Evolutionary conservation across 2,797 vertebrate genomes (phyloP), one percentile per base, ranked within the genome.

Genomic region (Odontamblyopus lacepedii): DNA sequence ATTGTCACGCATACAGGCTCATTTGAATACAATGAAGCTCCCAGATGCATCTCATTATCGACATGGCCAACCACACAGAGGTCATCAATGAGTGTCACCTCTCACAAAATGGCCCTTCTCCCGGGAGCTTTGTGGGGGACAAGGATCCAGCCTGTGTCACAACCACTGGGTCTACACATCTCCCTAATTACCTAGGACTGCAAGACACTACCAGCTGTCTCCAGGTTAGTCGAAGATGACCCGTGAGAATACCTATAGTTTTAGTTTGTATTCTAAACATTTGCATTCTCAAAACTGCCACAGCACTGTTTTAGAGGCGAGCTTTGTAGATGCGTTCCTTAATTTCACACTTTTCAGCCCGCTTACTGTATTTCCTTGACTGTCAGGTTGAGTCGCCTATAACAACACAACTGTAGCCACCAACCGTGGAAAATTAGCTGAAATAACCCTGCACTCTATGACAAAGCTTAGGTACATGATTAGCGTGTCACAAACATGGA

Each of bases 1-100:
- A 78, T 35, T 81, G 86, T 89, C 89, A 91, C 82, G 84, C 62
- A 41, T 75, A 18, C 30, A 63, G 51, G 71, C 84, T 88, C 82
- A 92, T 93, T 91, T 93, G 81, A 89, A 93, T 93, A 91, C 85
- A 88, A 79, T 83, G 81, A 83, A 84, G 86, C 86, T 78, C 87
- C 87, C 73, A 80, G 80, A 85, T 90, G 91, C 88, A 93, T 92
- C 88, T 91, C 88, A 89, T 92, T 93, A 93, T 89, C 50, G 89
- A 91, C 90, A 86, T 75, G 88, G 87, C 80, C 87, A 87, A 81
- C 83, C 84, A 78, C 88, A 88, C 88, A 87, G 89, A 91, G 91
- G 91, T 92, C 91, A 92, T 87, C 64, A 87, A 86, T 85, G 84
- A 79, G 83, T 90, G 88, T 92, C 89, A 89, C 91, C 88, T 89